phyloP scores from a whole-genome alignment of 2,888 invertebrate genomes.

The Chrysopilus asiliformis region DNA sequence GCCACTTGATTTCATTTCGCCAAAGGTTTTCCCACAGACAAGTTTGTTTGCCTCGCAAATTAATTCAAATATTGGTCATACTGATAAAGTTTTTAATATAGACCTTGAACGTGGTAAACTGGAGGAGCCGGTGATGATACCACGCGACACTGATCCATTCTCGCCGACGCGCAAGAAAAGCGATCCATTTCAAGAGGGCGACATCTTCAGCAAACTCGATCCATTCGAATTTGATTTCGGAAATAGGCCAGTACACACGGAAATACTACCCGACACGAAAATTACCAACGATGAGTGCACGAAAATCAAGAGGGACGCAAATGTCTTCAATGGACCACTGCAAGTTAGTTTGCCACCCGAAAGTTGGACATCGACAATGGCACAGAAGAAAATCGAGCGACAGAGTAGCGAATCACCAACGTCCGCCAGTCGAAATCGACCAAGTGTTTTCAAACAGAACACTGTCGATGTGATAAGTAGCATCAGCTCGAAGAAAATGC shows the following conservation, averaged over 20 bases:
- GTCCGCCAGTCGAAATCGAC: constrained; percentile 19
- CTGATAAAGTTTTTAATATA: constrained; percentile 11
- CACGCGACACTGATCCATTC: constrained; percentile 35
- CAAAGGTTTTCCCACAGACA: constrained; percentile 13
- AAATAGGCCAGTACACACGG: constrained; percentile 12
- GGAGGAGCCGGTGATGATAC: constrained; percentile 34
- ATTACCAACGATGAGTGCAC: constrained; percentile 24
- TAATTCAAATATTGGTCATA: constrained; percentile 6
- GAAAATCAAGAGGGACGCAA: constrained; percentile 25
- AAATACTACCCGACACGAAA: constrained; percentile 21
- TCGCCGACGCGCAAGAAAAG: constrained; percentile 36
- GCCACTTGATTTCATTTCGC: neutral
- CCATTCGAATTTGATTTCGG: constrained; percentile 33
- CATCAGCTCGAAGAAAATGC: constrained; percentile 36
- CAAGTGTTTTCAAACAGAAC: constrained; percentile 30
- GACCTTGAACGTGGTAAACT: constrained; percentile 26
- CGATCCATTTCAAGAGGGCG: constrained; percentile 56
- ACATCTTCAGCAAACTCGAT: constrained; percentile 33
- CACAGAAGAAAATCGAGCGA: constrained; percentile 18
- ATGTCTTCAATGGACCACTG: constrained; percentile 49
- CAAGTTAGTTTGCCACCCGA: constrained; percentile 58
- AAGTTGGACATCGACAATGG: constrained; percentile 25
- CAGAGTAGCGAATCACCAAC: constrained; percentile 20
- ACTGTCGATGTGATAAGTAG: constrained; percentile 38
- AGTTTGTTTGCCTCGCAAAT: constrained; percentile 14